A percentile compares a stretch with the other conserved stretches of the same genome.
Evolutionary conservation across 2,888 invertebrate genomes (phyloP).

Genomic region (Heliconius ismenius): DNA sequence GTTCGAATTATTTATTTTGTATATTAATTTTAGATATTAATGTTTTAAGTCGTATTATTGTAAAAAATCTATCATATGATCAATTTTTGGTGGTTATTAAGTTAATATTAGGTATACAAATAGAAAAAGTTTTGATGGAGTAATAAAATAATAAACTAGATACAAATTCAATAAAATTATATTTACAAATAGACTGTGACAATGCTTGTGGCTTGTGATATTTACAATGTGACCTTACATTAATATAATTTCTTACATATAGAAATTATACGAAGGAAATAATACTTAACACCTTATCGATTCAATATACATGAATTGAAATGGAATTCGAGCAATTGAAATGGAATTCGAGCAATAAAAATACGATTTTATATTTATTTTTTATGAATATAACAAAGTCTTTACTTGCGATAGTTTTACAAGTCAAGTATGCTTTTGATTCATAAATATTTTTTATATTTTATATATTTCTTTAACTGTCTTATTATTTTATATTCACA

Average conservation of each 20-base stretch:
- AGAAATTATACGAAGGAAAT: conserved; percentile 39
- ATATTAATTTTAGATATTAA: too few relatives aligned
- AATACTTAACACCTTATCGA: background rate
- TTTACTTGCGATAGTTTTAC: conserved; percentile 1
- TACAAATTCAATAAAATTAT: background rate
- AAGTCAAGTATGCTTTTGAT: conserved; percentile 18
- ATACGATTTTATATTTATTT: background rate
- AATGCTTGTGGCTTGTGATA: background rate
- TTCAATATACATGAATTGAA: background rate
- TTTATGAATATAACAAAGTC: conserved; percentile 5
- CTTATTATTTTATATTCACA: background rate
- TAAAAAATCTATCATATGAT: too few relatives aligned
- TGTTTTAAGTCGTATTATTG: too few relatives aligned
- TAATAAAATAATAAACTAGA: background rate
- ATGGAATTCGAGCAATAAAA: background rate
- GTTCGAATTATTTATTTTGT: background rate
- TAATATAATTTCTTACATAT: conserved; percentile 31
- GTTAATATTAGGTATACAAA: too few relatives aligned
- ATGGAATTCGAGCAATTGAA: background rate
- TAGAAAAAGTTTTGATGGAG: background rate
- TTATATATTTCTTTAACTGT: background rate
- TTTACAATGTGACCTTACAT: conserved; percentile 26
- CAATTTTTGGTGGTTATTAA: background rate
- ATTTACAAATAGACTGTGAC: background rate
- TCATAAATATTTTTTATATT: conserved; percentile 2